These are phyloP conservation scores for Antheraea mylitta DNA, from an alignment of 1,140 invertebrate genomes.

Conservation along the genomic window DNA sequence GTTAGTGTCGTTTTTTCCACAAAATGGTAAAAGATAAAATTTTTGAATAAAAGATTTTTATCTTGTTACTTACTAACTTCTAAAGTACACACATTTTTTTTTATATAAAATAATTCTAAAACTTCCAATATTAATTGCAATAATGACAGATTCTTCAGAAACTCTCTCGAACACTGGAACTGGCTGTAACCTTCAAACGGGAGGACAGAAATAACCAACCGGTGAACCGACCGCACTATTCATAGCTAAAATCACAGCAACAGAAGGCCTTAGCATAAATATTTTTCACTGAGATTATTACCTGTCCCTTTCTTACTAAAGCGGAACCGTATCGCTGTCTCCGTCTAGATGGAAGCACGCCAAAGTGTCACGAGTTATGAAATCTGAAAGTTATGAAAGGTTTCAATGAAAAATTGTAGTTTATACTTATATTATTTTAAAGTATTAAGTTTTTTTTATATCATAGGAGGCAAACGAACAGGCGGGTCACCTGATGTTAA, in stretches of 20 bases:
- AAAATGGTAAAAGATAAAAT: too few species aligned
- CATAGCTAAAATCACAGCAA: constrained; percentile 43
- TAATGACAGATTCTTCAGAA: background rate
- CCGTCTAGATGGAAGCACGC: constrained; percentile 35
- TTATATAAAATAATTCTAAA: background rate
- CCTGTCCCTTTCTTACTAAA: constrained; percentile 42
- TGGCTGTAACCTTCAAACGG: constrained; percentile 35
- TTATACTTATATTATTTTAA: background rate
- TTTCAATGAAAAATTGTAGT: constrained; percentile 28
- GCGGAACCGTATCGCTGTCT: constrained; percentile 31
- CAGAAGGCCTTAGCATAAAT: constrained; percentile 52
- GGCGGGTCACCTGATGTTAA: too few species aligned
- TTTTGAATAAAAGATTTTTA: too few species aligned
- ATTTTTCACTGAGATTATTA: constrained; percentile 52
- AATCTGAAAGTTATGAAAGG: constrained; percentile 53
- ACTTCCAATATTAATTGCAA: background rate
- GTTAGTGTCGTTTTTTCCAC: too few species aligned
- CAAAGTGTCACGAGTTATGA: constrained; percentile 40
- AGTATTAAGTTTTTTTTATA: too few species aligned
- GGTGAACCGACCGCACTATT: constrained; percentile 39
- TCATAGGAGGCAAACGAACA: too few species aligned
- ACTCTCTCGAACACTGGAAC: background rate
- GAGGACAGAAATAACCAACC: constrained; percentile 36
- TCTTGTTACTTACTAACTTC: too few species aligned
- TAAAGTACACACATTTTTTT: too few species aligned